Percentiles rank a stretch among this genome's conserved stretches.
phyloP scores from a whole-genome alignment of 2,113 vertebrate genomes.

The zebrafish (Danio rerio) region DNA sequence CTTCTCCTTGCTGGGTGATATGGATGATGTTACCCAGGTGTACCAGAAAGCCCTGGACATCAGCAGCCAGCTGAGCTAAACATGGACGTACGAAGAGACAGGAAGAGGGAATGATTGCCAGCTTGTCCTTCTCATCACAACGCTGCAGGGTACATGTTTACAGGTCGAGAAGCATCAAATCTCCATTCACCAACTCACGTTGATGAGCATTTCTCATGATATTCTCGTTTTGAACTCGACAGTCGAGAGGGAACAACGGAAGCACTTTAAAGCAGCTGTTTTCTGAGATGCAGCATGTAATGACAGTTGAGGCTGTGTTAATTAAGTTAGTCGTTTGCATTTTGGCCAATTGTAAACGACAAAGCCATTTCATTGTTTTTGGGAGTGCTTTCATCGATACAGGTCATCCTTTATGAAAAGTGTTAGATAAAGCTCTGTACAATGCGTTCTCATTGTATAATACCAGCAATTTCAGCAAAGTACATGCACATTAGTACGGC shows the following conservation, averaged over 20 bases:
- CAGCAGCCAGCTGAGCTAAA: conserved; percentile 88
- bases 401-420: neutral
- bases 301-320: conserved; percentile 21
- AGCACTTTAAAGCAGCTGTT: conserved; percentile 48
- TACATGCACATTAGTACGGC: neutral
- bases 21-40: conserved; percentile 98
- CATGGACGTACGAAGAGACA: conserved; percentile 58
- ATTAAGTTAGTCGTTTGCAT: conserved; percentile 25
- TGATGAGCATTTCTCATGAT: conserved; percentile 33
- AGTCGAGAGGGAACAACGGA: conserved; percentile 12
- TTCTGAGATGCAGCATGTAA: neutral
- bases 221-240: neutral
- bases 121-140: conserved; percentile 13
- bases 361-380: conserved; percentile 8
- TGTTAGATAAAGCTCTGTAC: conserved; percentile 10
- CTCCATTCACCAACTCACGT: neutral
- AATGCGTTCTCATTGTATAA: neutral
- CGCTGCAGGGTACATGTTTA: conserved; percentile 53
- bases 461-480: neutral
- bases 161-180: conserved; percentile 35
- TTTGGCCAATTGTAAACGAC: neutral
- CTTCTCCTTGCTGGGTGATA: conserved; percentile 94
- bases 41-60: conserved; percentile 98
- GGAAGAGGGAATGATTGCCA: conserved; percentile 13
- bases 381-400: neutral